These are phyloP conservation scores for Machimus atricapillus DNA, from an alignment of 2,888 invertebrate genomes.

Conservation along the genomic window DNA sequence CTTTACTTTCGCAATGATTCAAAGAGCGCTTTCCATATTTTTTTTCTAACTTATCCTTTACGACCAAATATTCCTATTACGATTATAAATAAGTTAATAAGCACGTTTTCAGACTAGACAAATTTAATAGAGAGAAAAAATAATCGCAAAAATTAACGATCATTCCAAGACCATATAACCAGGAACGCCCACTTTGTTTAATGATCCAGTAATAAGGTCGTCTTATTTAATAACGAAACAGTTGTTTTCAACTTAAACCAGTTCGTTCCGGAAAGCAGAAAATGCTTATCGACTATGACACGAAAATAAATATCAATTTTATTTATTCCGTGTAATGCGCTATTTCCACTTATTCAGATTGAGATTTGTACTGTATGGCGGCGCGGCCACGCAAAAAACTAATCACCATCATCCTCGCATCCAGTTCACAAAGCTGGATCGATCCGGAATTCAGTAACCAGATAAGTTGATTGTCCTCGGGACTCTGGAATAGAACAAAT, in stretches of 20 bases:
- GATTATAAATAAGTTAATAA: not conserved
- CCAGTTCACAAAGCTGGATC: not conserved
- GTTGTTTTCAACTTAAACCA: not conserved
- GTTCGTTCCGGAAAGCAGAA: not conserved
- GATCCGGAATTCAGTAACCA: not conserved
- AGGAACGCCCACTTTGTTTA: not conserved
- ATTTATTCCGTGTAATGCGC: not conserved
- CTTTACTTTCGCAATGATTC: not conserved
- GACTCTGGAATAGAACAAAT: not conserved
- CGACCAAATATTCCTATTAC: not conserved
- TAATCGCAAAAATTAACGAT: not conserved
- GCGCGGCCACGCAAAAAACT: not conserved
- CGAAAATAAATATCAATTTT: not conserved
- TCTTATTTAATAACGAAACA: not conserved
- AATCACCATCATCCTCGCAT: not conserved
- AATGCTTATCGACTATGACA: not conserved
- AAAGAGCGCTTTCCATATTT: not conserved
- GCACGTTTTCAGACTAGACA: not conserved
- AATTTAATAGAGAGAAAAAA: not conserved
- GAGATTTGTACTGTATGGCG: not conserved
- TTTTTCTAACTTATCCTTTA: not conserved
- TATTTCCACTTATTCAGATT: not conserved
- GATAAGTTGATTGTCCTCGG: not conserved
- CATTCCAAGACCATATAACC: not conserved
- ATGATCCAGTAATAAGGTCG: not conserved